Base-by-base conservation (phyloP, 64 coral and sea anemone genomes). In the Stichodactyla mertensii region DNA sequence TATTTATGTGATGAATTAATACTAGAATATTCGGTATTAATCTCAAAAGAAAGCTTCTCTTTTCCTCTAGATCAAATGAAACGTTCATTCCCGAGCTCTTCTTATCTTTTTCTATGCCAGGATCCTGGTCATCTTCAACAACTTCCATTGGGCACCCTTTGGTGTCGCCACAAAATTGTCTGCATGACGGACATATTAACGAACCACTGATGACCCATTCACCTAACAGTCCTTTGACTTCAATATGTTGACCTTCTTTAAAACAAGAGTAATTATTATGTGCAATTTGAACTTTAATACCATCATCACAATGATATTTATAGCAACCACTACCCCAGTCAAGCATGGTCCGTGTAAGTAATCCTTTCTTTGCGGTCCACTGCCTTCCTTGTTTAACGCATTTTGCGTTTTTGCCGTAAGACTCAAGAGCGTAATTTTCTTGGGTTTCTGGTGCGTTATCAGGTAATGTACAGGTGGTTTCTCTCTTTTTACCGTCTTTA, bases 321-420 rank as follows among this genome's bases (percentile, higher is more conserved):
- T 99, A 99, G 59, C 97, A 99, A 3, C 97, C 97, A 31, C 97
- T 99, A 19, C 97, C 97, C 97, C 97, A 99, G 57, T 99, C 97
- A 10, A 99, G 74, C 97, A 99, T 99, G 36, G 97, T 99, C 51
- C 97, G 67, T 1, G 97, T 99, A 55, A 99, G 77, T 4, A 87
- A 57, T 26, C 92, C 87, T 77, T 92, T 99, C 78, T 89, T 92
- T 15, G 92, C 97, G 1, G 84, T 71, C 95, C 95, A 97, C 16
- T 66, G 86, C 6, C 86, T 80, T 51, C 95, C 95, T 79, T 97
- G 95, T 10, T 85, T 31, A n/a, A 93, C 60, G 18, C 95, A 97
- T 61, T 79, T 88, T 26, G 86, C 64, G 7, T 27, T 67, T 14
- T 86, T 6, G 11, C 95, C 95, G 36, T 88, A 97, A 83, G 67